phyloP scores from a whole-genome alignment of 2,797 vertebrate genomes.

The Aphelocoma californica region DNA sequence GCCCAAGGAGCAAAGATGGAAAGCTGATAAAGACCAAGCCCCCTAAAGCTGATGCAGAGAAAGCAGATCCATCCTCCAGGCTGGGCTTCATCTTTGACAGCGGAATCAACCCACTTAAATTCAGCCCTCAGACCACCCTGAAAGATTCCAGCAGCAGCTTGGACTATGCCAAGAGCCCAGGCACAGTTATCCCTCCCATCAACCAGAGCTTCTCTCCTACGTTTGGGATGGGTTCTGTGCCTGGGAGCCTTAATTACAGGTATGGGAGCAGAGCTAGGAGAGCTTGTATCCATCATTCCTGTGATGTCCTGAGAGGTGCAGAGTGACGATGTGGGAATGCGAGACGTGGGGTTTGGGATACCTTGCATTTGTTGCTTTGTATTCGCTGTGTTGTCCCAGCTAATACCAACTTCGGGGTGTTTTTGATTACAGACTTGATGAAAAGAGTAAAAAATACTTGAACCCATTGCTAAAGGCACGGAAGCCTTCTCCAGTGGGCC shows the following conservation, averaged over 20 bases:
- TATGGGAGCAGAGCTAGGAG: slow-evolving; percentile 17
- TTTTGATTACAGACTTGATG: slow-evolving; percentile 75
- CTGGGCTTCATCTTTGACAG: slow-evolving; percentile 42
- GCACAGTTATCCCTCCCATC: slow-evolving; percentile 73
- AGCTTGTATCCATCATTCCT: background rate
- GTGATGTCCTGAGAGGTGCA: background rate
- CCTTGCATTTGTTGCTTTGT: background rate
- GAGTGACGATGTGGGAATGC: accelerated
- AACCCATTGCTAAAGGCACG: slow-evolving; percentile 66
- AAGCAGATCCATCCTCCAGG: slow-evolving; percentile 35
- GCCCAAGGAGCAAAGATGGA: slow-evolving; percentile 64
- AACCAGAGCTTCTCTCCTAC: slow-evolving; percentile 57
- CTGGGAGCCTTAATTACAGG: slow-evolving; percentile 72
- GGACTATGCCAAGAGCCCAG: slow-evolving; percentile 53
- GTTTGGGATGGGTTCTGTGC: slow-evolving; percentile 9
- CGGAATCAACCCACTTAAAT: slow-evolving; percentile 26
- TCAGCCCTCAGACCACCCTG: slow-evolving; percentile 51
- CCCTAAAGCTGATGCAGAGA: slow-evolving; percentile 61
- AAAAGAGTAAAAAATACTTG: slow-evolving; percentile 75
- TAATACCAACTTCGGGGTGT: background rate
- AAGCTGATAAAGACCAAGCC: slow-evolving; percentile 68
- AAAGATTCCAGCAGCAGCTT: slow-evolving; percentile 61
- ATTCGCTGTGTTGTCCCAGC: accelerated
- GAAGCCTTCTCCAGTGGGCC: slow-evolving; percentile 64
- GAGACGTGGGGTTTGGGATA: background rate